Base-by-base conservation (phyloP, 2,888 invertebrate genomes). In the Eudemis profundana region DNA sequence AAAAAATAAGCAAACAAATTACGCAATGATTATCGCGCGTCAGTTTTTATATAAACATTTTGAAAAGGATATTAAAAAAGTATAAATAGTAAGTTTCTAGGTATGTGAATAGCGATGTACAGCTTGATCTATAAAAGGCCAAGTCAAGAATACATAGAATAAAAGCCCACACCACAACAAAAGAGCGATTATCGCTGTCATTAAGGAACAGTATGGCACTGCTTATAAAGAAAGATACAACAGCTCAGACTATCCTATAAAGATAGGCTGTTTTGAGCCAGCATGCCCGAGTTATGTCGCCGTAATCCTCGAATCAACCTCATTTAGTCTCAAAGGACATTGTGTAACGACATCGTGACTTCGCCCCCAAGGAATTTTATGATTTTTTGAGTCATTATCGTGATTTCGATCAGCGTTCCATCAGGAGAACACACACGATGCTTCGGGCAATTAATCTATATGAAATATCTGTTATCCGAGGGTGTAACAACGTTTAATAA, bases 351-450 rank as follows among this genome's bases (percentile, higher is more conserved):
- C 85, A 77, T 89, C 89, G 90, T 91, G 91, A 91, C 81, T 81
- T 77, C 72, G 78, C 72, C 69, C 73, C 72, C 59, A 66, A 81
- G 78, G 89, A 89, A 90, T 91, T 87, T 90, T 85, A 85, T 87
- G 85, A 82, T 80, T 74, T 82, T 84, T 85, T 82, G 76, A 74
- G 78, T 40, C 81, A 88, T 90, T 89, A 90, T 90, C 90, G 78
- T 83, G 80, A 81, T 84, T 85, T 79, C 75, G 81, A 89, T 90
- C 91, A 84, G 82, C 78, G 81, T 81, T 78, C 84, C 84, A 78
- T 85, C 83, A 84, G 79, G 81, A 75, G 72, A 82, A 90, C 91
- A 90, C 91, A 91, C 91, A 91, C 91, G 91, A 83, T 69, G 89
- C 70, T 65, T 74, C 77, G 83, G 78, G 76, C 83, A 86, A 89